Conservation (phyloP, 2,888 invertebrate genomes). For the Chironomus tentans region DNA sequence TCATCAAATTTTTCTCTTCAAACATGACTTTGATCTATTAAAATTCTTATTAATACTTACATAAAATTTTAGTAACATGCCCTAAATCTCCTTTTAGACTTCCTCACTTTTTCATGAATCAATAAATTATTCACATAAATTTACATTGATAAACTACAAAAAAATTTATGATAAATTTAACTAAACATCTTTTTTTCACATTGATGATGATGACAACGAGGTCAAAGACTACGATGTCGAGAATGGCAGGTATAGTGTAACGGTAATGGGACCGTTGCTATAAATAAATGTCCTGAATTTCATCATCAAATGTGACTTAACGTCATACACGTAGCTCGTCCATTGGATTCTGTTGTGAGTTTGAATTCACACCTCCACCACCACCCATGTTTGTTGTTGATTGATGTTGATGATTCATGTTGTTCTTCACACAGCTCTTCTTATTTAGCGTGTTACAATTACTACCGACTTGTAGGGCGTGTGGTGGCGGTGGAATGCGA, state of each 20-base stretch:
- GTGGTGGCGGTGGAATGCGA: slow-evolving; percentile 64
- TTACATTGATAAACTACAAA: neutral
- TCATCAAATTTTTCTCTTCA: too few species aligned
- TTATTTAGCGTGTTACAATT: slow-evolving; percentile 69
- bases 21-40: too few species aligned
- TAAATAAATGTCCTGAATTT: slow-evolving; percentile 23
- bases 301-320: slow-evolving; percentile 32
- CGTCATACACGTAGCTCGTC: slow-evolving; percentile 81
- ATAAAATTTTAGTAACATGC: neutral
- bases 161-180: neutral
- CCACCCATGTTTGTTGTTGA: neutral
- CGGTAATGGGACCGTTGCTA: neutral
- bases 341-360: slow-evolving; percentile 49
- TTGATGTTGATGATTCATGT: slow-evolving; percentile 26
- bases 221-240: neutral
- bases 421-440: slow-evolving; percentile 49
- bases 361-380: slow-evolving; percentile 28
- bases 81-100: neutral
- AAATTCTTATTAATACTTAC: neutral
- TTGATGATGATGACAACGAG: neutral
- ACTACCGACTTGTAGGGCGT: slow-evolving; percentile 60
- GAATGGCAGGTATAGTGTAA: too few species aligned
- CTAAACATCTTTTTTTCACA: neutral
- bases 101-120: neutral
- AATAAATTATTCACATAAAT: neutral